Evolutionary conservation across 2,113 vertebrate genomes (phyloP), one percentile per base, ranked within the genome.

Genomic region (Nannobrachium achirus): DNA sequence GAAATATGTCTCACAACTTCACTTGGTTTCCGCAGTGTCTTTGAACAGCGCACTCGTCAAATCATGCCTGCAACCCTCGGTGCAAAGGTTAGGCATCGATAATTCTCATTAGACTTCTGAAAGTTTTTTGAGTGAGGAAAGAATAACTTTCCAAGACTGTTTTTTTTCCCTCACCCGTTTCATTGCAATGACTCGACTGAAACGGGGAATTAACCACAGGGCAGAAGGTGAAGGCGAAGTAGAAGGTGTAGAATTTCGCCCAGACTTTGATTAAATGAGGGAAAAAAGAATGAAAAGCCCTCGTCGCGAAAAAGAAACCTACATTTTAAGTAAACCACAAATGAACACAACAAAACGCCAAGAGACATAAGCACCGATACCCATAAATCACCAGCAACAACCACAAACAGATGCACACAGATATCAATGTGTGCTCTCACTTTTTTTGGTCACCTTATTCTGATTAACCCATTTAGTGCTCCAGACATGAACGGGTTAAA

Each of bases 31-130:
- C 69, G 67, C 75, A 46, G 67, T 63, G 60, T 61, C 80, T 73
- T 83, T 79, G 78, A 72, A 86, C 80, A 78, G 71, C 63, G 4
- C 11, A 46, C 75, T 69, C 15, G 76, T 70, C 42, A 80, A 79
- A 80, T 78, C 72, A 66, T 48, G 69, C 81, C 86, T 77, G 78
- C 78, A 73, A 61, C 76, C 73, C 82, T 82, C 76, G 61, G 57
- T 66, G 49, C 60, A 71, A 73, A 82, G 74, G 79, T 75, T 70
- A 75, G 63, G 85, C 73, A 59, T 61, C 71, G 63, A 73, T 79
- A 71, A 85, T 58, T 76, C 72, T 75, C 61, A 80, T 86, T 85
- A 76, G 45, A 78, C 83, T 86, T 84, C 74, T 66, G 65, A 72
- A 65, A 76, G 71, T 85, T 82, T n/a, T 86, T 67, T 67, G 73